Conservation (phyloP, 2,888 invertebrate genomes). For the Agrenia bidenticulata region DNA sequence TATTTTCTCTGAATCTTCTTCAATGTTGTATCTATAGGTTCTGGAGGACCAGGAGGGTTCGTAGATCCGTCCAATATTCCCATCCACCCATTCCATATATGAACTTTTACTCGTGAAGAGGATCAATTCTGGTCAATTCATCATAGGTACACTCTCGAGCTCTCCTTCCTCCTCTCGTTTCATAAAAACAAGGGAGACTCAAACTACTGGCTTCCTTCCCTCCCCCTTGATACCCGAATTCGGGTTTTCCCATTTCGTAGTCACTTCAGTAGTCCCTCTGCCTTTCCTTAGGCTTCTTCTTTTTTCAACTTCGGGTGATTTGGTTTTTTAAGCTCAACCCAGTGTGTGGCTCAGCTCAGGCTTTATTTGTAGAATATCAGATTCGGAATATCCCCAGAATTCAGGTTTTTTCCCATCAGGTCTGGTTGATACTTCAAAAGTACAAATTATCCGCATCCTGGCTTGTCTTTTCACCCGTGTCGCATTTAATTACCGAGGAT, state of each 20-base stretch:
- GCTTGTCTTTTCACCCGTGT: constrained; percentile 2
- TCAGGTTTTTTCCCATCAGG: too few relatives aligned
- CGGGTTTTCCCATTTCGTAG: not conserved
- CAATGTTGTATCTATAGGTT: too few relatives aligned
- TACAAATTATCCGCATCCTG: not conserved
- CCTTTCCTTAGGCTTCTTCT: constrained; percentile 6
- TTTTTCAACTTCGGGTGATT: not conserved
- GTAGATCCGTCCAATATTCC: too few relatives aligned
- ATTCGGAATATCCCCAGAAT: too few relatives aligned
- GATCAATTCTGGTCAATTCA: not conserved
- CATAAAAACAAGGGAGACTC: too few relatives aligned
- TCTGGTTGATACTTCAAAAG: too few relatives aligned
- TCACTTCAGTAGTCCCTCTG: constrained; percentile 2
- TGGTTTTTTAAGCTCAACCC: not conserved
- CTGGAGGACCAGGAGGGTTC: too few relatives aligned
- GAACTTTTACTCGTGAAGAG: not conserved
- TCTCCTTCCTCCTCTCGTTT: too few relatives aligned
- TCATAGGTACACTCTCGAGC: not conserved
- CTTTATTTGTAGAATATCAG: too few relatives aligned
- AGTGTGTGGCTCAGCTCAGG: not conserved
- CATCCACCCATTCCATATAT: too few relatives aligned
- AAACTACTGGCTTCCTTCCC: too few relatives aligned
- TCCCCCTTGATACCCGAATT: not conserved
- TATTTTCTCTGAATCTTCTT: too few relatives aligned
- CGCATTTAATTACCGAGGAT: constrained; percentile 8